These are phyloP conservation scores for Enteromius argenteus DNA, from an alignment of 2,797 vertebrate genomes.

Conservation along the genomic window DNA sequence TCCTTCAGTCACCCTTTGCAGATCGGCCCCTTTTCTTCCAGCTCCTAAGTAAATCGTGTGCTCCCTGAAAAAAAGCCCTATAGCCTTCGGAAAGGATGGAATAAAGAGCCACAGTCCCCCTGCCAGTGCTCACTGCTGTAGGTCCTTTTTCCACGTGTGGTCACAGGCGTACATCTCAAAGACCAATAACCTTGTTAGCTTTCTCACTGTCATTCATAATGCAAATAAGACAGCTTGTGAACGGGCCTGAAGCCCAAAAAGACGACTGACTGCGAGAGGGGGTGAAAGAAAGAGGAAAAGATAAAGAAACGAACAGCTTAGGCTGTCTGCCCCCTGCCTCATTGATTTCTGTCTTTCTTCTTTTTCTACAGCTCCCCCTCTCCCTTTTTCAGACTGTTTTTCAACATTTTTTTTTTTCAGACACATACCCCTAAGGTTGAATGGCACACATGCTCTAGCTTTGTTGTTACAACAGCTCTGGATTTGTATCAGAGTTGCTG, in stretches of 20 bases:
- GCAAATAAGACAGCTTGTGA: slow-evolving; percentile 89
- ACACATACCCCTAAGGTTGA: slow-evolving; percentile 73
- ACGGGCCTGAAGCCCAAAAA: slow-evolving; percentile 83
- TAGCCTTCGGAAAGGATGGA: slow-evolving; percentile 74
- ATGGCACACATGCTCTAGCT: slow-evolving; percentile 80
- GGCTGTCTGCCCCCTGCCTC: slow-evolving; percentile 60
- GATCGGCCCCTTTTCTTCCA: slow-evolving; percentile 76
- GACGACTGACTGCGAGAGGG: slow-evolving; percentile 62
- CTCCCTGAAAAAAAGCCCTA: slow-evolving; percentile 76
- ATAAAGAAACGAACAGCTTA: slow-evolving; percentile 63
- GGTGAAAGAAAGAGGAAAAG: slow-evolving; percentile 44
- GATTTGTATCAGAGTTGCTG: slow-evolving; percentile 80
- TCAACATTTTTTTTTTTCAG: slow-evolving; percentile 66
- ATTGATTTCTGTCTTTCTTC: slow-evolving; percentile 71
- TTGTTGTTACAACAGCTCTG: slow-evolving; percentile 82
- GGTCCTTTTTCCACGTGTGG: slow-evolving; percentile 92
- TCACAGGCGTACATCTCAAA: slow-evolving; percentile 88
- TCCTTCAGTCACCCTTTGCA: slow-evolving; percentile 56
- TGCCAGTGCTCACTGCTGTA: slow-evolving; percentile 91
- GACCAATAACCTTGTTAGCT: slow-evolving; percentile 92
- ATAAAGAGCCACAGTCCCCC: slow-evolving; percentile 87
- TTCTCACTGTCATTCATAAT: slow-evolving; percentile 90
- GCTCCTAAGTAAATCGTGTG: slow-evolving; percentile 80
- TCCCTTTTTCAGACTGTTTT: slow-evolving; percentile 57
- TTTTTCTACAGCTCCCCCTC: slow-evolving; percentile 36